Evolutionary conservation across 2,888 invertebrate species (phyloP).

Genomic region (Netelia fuscicornis): DNA sequence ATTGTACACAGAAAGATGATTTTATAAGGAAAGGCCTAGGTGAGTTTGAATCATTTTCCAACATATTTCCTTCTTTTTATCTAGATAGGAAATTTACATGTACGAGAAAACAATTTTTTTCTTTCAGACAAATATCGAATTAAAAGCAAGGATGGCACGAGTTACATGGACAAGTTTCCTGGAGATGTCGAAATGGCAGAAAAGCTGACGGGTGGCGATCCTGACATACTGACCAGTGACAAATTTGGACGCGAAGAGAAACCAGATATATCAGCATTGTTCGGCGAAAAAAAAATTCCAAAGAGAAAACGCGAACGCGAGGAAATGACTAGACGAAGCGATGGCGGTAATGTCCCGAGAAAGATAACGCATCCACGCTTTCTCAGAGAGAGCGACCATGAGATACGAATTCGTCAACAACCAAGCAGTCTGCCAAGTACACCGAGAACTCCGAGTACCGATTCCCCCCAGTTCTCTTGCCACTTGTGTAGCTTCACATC

Average conservation of each 20-base stretch:
- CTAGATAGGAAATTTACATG: background rate
- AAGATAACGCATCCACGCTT: conserved; percentile 86
- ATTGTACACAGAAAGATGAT: conserved; percentile 91
- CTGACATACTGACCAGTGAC: conserved; percentile 88
- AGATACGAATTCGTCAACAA: conserved; percentile 89
- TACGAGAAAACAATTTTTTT: conserved; percentile 10
- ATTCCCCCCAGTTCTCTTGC: conserved; percentile 86
- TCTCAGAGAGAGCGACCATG: conserved; percentile 86
- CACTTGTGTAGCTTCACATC: conserved; percentile 89
- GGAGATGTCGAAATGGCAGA: conserved; percentile 92
- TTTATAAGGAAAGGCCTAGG: conserved; percentile 94
- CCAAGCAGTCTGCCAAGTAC: conserved; percentile 77
- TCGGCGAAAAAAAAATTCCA: conserved; percentile 85
- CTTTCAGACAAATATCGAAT: conserved; percentile 87
- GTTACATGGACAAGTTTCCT: conserved; percentile 92
- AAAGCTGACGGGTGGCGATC: conserved; percentile 89
- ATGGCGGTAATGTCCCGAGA: conserved; percentile 73
- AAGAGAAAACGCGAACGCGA: conserved; percentile 81
- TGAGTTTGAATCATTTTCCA: conserved; percentile 85
- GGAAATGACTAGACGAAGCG: conserved; percentile 73
- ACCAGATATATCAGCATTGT: conserved; percentile 86
- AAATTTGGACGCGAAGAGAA: conserved; percentile 86
- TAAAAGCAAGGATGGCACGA: conserved; percentile 86
- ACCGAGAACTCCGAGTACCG: conserved; percentile 71
- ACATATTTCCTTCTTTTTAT: no score